Percentiles rank a stretch among this genome's conserved stretches.
phyloP scores from a whole-genome alignment of 2,888 invertebrate genomes.

The Nomada lathburiana region DNA sequence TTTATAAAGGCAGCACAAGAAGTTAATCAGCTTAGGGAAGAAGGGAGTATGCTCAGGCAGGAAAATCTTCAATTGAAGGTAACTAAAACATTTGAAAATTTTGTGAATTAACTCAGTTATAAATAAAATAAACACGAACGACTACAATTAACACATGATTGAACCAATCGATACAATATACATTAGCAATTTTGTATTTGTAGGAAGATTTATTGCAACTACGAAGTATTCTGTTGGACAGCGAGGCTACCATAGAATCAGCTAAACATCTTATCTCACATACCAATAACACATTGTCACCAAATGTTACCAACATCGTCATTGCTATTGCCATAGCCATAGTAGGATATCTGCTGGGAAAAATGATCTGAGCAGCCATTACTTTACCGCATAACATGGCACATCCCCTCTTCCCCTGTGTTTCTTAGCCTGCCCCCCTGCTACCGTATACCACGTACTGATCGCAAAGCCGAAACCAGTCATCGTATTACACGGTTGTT shows the following conservation, averaged over 20 bases:
- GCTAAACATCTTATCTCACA: slow-evolving; percentile 75
- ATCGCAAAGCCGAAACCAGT: slow-evolving; percentile 69
- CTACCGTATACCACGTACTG: slow-evolving; percentile 72
- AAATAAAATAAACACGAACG: neutral
- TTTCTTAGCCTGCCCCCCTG: slow-evolving; percentile 78
- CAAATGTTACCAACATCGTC: slow-evolving; percentile 72
- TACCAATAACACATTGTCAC: slow-evolving; percentile 68
- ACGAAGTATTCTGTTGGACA: slow-evolving; percentile 78
- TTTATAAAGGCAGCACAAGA: slow-evolving; percentile 90
- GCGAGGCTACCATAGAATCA: slow-evolving; percentile 75
- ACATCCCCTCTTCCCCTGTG: slow-evolving; percentile 75
- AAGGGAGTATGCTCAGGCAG: slow-evolving; percentile 91
- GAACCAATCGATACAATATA: neutral
- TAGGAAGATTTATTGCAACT: slow-evolving; percentile 82
- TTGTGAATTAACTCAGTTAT: neutral
- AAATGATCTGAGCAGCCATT: slow-evolving; percentile 81
- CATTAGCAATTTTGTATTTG: slow-evolving; percentile 28
- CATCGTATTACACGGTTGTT: slow-evolving; percentile 74
- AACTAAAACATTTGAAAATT: slow-evolving; percentile 72
- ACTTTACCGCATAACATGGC: slow-evolving; percentile 75
- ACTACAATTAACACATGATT: neutral
- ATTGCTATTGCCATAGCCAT: slow-evolving; percentile 80
- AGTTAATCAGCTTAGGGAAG: slow-evolving; percentile 91
- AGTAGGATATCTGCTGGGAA: slow-evolving; percentile 82
- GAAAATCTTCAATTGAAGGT: slow-evolving; percentile 95